These are phyloP conservation scores for Capitulum mitella DNA, from an alignment of 2,888 invertebrate species.

Conservation along the genomic window DNA sequence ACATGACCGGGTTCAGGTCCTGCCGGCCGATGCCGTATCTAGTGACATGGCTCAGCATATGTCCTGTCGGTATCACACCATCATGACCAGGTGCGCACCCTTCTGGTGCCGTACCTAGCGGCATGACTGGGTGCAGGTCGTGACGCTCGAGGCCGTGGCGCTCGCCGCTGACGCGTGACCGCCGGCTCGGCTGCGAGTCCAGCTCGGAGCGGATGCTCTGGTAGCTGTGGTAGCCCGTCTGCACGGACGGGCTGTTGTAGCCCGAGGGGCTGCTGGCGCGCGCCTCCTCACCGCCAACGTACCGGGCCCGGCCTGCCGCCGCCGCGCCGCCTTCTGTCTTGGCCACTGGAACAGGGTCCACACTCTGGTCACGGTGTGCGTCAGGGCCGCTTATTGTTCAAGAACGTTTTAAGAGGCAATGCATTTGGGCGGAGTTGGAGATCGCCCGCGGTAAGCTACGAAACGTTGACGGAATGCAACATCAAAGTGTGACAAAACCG, in stretches of 20 bases:
- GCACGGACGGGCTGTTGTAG: not conserved
- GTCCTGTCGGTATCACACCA: no score
- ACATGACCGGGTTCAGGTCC: no score
- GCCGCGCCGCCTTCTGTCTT: not conserved
- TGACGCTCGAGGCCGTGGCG: not conserved
- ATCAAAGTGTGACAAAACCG: no score
- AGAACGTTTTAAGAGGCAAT: no score
- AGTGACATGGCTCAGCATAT: no score
- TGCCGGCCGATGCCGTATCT: no score
- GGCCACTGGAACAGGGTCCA: not conserved
- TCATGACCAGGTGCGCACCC: not conserved
- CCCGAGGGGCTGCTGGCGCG: not conserved
- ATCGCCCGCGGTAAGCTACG: no score
- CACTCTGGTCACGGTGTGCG: no score
- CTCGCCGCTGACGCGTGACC: not conserved
- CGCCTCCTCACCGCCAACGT: not conserved
- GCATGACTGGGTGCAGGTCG: constrained; percentile 14
- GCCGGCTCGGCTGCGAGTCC: not conserved
- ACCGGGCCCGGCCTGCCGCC: not conserved
- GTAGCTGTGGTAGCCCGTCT: constrained; percentile 12
- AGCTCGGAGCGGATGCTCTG: not conserved
- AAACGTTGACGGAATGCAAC: no score
- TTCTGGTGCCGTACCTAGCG: constrained; percentile 27
- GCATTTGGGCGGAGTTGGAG: no score
- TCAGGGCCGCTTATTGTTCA: no score